phyloP scores from a whole-genome alignment of 1,140 invertebrate species.

The Coptotermes formosanus region DNA sequence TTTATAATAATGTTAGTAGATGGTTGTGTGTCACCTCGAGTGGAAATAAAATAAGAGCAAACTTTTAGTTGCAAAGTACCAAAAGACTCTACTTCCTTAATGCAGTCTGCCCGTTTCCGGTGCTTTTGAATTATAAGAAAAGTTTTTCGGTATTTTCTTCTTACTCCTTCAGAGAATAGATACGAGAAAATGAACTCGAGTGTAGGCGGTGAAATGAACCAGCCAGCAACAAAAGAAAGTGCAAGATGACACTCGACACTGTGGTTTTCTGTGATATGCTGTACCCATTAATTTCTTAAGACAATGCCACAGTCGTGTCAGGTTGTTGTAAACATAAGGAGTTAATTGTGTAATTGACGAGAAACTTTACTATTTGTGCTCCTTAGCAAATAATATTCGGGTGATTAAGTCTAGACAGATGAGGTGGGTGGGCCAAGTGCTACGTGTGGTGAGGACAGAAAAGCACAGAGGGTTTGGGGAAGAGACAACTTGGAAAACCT shows the following conservation, averaged over 20 bases:
- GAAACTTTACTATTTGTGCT: too few relatives aligned
- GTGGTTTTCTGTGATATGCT: neutral
- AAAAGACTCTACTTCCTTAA: conserved; percentile 29
- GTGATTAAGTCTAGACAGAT: too few relatives aligned
- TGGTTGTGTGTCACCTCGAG: conserved; percentile 24
- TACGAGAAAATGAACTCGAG: neutral
- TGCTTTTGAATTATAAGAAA: conserved; percentile 28
- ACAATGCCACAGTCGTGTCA: neutral
- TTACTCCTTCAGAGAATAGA: neutral
- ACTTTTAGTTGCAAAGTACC: conserved; percentile 24
- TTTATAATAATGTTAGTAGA: conserved; percentile 7
- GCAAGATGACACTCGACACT: neutral
- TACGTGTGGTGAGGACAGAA: too few relatives aligned
- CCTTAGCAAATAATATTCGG: too few relatives aligned
- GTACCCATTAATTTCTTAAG: neutral
- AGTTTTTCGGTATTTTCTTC: conserved; percentile 11
- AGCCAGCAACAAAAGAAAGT: neutral
- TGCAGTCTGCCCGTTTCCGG: conserved; percentile 26
- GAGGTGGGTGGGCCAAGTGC: too few relatives aligned
- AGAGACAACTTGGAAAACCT: too few relatives aligned
- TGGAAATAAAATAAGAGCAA: conserved; percentile 26
- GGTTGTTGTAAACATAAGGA: too few relatives aligned
- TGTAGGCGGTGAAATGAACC: neutral
- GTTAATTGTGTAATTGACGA: too few relatives aligned
- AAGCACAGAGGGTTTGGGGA: too few relatives aligned